phyloP scores from a whole-genome alignment of 2,888 invertebrate species.

The Hirtodrosophila trivittata region DNA sequence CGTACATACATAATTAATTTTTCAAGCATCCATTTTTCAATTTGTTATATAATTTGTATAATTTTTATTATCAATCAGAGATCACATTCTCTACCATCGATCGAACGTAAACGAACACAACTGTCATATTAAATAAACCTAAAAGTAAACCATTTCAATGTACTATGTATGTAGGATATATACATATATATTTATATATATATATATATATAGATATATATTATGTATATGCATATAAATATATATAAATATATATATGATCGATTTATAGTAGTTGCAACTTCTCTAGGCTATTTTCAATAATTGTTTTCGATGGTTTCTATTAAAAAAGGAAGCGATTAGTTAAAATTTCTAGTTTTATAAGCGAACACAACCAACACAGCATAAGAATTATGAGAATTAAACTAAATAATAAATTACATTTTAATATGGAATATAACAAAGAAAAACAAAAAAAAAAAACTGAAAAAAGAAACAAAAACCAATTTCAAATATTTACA shows the following conservation, averaged over 20 bases:
- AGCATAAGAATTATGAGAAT: slow-evolving; percentile 61
- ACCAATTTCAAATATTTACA: slow-evolving; percentile 73
- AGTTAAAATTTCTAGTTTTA: slow-evolving; percentile 71
- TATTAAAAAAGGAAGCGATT: slow-evolving; percentile 61
- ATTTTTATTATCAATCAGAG: no score
- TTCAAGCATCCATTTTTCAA: slow-evolving; percentile 35
- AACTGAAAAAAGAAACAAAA: slow-evolving; percentile 40
- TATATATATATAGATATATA: slow-evolving; percentile 22
- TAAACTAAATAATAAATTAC: slow-evolving; percentile 53
- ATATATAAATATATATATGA: slow-evolving; percentile 35
- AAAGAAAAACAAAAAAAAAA: slow-evolving; percentile 26
- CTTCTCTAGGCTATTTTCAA: slow-evolving; percentile 75
- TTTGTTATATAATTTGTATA: slow-evolving; percentile 67
- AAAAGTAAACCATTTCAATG: slow-evolving; percentile 63
- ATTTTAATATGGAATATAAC: slow-evolving; percentile 52
- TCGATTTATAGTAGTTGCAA: slow-evolving; percentile 73
- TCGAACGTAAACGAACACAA: slow-evolving; percentile 73
- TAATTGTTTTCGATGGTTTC: slow-evolving; percentile 76
- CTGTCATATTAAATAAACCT: slow-evolving; percentile 70
- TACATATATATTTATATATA: slow-evolving; percentile 31
- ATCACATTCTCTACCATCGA: slow-evolving; percentile 63
- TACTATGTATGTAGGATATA: slow-evolving; percentile 68
- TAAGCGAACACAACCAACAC: slow-evolving; percentile 57
- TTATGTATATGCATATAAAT: slow-evolving; percentile 33
- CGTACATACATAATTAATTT: slow-evolving; percentile 34